Base-by-base conservation (phyloP, 2,888 invertebrate genomes). In the Sepiola atlantica region DNA sequence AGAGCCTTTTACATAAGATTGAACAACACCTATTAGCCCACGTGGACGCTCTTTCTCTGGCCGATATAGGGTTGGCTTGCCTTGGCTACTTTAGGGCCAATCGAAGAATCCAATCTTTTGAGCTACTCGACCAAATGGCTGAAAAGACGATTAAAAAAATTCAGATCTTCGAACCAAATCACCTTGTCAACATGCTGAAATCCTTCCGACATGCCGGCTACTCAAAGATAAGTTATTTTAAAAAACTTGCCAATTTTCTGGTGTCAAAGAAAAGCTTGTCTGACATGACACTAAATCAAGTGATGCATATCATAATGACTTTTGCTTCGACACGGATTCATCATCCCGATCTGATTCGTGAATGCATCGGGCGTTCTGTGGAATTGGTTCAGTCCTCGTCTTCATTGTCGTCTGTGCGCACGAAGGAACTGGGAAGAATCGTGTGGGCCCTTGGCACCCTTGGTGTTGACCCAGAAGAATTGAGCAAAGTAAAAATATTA, bases 371-470 rank as follows among this genome's bases (percentile, higher is more conserved):
- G 61, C 32, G 55, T 10, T 61, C 77, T 54, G 94, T 91, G 35
- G 35, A 54, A 35, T 24, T 94, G 12, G 55, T 95, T 1, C 21
- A 57, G 18, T 55, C 61, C 12, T 55, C 16, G 35, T 35, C 92
- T 21, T 35, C 55, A 55, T 20, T 6, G 21, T n/a, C 35, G 18
- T 28, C 14, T 12, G 32, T 94, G 14, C 94, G 95, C 28, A 94
- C 94, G 45, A 95, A 95, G 93, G 95, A 95, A 35, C 21, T 95
- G 28, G 95, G 94, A 35, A 95, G 94, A 93, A 94, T 95, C 55
- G 93, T 95, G 6, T 95, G 95, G 95, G 95, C 95, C 10, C 92
- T 92, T 54, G 95, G 95, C 21, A 95, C 94, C 6, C 77, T 95
- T 28, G 93, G 55, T 20, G 28, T 61, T 32, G 55, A 55, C 28